Evolutionary conservation across 1,140 invertebrate species (phyloP).

Genomic region (Drosophila asahinai): DNA sequence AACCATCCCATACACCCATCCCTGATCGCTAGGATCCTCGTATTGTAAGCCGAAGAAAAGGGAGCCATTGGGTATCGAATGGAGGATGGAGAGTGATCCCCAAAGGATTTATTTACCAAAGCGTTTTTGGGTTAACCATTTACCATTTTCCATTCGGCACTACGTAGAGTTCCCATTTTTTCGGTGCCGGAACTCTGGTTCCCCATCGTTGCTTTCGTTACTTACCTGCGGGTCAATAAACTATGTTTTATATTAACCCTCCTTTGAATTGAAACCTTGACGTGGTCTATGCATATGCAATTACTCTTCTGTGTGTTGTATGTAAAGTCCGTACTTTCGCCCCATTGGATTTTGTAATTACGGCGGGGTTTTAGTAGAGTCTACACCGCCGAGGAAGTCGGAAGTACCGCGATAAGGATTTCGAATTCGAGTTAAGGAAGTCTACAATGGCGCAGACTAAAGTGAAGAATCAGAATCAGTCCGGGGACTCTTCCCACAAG

Average conservation of each 20-base stretch:
- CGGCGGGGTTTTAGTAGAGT: conserved; percentile 34
- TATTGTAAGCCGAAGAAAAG: conserved; percentile 10
- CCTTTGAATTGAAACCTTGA: background rate
- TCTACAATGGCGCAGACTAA: conserved; percentile 21
- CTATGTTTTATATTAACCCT: conserved; percentile 51
- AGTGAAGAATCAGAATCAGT: background rate
- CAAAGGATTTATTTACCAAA: background rate
- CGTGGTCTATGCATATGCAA: conserved; percentile 25
- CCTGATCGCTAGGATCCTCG: conserved; percentile 23
- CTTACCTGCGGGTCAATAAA: conserved; percentile 62
- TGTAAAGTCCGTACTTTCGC: conserved; percentile 11
- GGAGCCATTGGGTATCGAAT: background rate
- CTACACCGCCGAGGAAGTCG: conserved; percentile 12
- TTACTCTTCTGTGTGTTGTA: background rate
- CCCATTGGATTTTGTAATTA: conserved; percentile 1
- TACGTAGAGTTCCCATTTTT: background rate
- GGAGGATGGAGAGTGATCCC: background rate
- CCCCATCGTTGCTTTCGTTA: conserved; percentile 58
- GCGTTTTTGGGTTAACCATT: background rate
- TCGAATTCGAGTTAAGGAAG: background rate
- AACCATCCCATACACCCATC: conserved; percentile 12
- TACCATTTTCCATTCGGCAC: too few species aligned
- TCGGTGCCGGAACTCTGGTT: conserved; percentile 14
- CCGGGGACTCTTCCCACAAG: conserved; percentile 40
- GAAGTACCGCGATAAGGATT: conserved; percentile 9